Evolutionary conservation across 2,113 vertebrate species (phyloP).

Genomic region (Carassius gibelio): DNA sequence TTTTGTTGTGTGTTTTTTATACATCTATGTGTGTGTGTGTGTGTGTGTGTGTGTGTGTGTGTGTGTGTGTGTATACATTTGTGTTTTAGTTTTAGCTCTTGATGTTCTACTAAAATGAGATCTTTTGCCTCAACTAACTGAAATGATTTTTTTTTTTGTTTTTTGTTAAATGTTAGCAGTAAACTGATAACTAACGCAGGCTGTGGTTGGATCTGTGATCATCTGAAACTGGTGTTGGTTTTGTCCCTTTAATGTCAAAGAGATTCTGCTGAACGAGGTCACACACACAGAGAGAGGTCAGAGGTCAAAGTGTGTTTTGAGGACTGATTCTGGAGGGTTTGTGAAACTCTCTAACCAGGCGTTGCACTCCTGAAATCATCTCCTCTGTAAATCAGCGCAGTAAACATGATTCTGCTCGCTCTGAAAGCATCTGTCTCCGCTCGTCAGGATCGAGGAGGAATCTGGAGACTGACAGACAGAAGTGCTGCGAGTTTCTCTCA

Average conservation of each 20-base stretch:
- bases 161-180: too few relatives aligned
- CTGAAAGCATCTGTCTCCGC: neutral
- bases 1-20: too few relatives aligned
- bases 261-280: neutral
- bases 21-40: too few relatives aligned
- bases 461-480: neutral
- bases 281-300: neutral
- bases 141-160: too few relatives aligned
- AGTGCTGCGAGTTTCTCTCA: neutral
- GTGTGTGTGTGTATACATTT: too few relatives aligned
- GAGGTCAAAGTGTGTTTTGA: neutral
- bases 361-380: too few relatives aligned
- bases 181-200: too few relatives aligned
- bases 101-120: too few relatives aligned
- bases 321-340: neutral
- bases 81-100: too few relatives aligned
- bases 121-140: too few relatives aligned
- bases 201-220: too few relatives aligned
- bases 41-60: too few relatives aligned
- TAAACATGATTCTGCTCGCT: constrained; percentile 26
- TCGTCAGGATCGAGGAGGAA: neutral
- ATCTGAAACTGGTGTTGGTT: constrained; percentile 62
- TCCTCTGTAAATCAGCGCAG: constrained; percentile 20
- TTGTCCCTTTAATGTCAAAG: neutral
- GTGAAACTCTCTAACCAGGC: neutral